Base-by-base conservation (phyloP, 2,797 vertebrate species). In the Mallotus villosus region DNA sequence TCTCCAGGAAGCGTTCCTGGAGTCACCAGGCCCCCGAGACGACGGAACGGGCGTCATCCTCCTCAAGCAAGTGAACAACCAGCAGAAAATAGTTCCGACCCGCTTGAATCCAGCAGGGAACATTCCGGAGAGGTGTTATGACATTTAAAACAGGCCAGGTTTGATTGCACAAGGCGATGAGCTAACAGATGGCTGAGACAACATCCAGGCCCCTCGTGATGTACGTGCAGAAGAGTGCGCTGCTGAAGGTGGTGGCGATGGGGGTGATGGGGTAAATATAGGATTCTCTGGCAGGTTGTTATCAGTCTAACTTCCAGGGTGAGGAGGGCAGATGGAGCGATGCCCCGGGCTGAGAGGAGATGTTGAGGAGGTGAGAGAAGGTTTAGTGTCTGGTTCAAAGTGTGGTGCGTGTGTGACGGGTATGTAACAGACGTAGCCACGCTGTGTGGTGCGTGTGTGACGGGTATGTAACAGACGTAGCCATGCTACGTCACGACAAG, bases 101-200 rank as follows among this genome's bases (percentile, higher is more conserved):
- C 51, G 19, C 17, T 12, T 46, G 41, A 2, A n/a, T 55, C 6
- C 19, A n/a, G 51, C 51, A 17, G 51, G 19, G 17, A 55, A 19
- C 51, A 1, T 55, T 7, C 51, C 19, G 2, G 19, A 55, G 51
- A 55, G 51, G 51, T 55, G 51, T 55, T n/a, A n/a, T 55, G 51
- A 55, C 51, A 55, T 55, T 17, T 17, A 55, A 55, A 55, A 55
- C 16, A 55, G 51, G 51, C 16, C 19, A 55, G 19, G 51, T 55
- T 55, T 55, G 51, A 17, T 55, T 17, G 51, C 16, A 71, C 65
- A 70, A 49, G 71, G 74, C 32, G 68, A 78, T 74, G 17, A 55
- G 16, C 19, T 55, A 55, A 55, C 51, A 55, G 51, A 55, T 55
- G 51, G 51, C 19, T 55, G 51, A 17, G 51, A 12, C 51, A 55